Evolutionary conservation across 2,797 vertebrate genomes (phyloP).

Genomic region (Gallinago nigripennis): DNA sequence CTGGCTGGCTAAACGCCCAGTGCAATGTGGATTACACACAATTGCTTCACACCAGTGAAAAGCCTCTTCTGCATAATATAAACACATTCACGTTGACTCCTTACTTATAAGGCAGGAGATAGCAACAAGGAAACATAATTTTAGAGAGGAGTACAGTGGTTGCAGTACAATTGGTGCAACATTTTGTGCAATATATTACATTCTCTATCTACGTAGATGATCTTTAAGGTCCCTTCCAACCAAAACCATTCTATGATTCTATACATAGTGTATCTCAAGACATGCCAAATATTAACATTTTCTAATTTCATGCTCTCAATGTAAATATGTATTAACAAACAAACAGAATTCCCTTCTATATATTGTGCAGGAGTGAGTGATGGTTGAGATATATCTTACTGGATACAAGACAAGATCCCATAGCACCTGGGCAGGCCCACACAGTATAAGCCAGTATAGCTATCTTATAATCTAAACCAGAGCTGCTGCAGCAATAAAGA

Average conservation of each 20-base stretch:
- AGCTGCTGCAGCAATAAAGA: neutral
- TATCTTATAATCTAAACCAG: neutral
- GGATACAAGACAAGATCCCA: neutral
- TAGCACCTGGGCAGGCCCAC: neutral
- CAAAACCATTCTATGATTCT: neutral
- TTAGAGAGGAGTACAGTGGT: neutral
- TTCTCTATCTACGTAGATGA: neutral
- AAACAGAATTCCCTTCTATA: neutral
- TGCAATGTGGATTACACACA: conserved; percentile 8
- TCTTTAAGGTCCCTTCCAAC: neutral
- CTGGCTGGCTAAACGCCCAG: conserved; percentile 3
- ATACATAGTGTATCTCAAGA: neutral
- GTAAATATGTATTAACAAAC: neutral
- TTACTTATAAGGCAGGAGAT: neutral
- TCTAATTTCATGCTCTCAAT: neutral
- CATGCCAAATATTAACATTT: neutral
- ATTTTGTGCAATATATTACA: neutral
- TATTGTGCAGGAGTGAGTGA: neutral
- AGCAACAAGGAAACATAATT: neutral
- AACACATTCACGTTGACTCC: conserved; percentile 5
- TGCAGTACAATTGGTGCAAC: neutral
- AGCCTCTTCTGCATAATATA: conserved; percentile 16
- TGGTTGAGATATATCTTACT: neutral
- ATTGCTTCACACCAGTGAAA: conserved; percentile 49
- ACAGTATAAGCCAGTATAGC: neutral